Evolutionary conservation across 2,797 vertebrate genomes (phyloP).

Genomic region (Aselliscus stoliczkanus): DNA sequence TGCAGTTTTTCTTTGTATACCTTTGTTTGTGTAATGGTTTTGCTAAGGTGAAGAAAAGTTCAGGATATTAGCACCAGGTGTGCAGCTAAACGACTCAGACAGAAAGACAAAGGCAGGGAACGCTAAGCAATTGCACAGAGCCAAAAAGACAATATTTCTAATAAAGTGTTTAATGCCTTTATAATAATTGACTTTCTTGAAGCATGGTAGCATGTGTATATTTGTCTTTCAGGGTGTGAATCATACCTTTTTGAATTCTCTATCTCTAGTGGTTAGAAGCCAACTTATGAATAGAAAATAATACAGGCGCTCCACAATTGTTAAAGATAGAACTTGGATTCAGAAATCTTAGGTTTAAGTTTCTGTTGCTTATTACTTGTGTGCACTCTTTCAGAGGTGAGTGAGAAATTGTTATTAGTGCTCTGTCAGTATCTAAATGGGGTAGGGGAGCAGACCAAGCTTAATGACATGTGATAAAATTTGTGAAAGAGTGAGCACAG

Average conservation of each 20-base stretch:
- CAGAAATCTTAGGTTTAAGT: not conserved
- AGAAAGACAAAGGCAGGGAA: not conserved
- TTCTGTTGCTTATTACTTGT: not conserved
- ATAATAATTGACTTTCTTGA: not conserved
- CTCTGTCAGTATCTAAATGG: not conserved
- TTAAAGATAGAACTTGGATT: not conserved
- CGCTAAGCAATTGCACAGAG: not conserved
- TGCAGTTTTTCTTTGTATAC: not conserved
- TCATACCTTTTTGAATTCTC: not conserved
- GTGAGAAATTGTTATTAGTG: not conserved
- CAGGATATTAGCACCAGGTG: not conserved
- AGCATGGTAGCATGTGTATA: not conserved
- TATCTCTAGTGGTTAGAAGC: not conserved
- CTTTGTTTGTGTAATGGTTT: not conserved
- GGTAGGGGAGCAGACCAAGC: rapidly evolving
- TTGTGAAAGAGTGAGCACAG: not conserved
- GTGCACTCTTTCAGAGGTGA: not conserved
- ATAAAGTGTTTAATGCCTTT: not conserved
- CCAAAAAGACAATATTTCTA: not conserved
- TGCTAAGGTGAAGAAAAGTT: not conserved
- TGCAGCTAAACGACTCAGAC: not conserved
- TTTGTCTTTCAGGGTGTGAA: not conserved
- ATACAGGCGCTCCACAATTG: not conserved
- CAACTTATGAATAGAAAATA: not conserved
- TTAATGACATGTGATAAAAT: not conserved